These are phyloP conservation scores for Symphodus melops DNA, from an alignment of 2,113 vertebrate species.

Conservation along the genomic window DNA sequence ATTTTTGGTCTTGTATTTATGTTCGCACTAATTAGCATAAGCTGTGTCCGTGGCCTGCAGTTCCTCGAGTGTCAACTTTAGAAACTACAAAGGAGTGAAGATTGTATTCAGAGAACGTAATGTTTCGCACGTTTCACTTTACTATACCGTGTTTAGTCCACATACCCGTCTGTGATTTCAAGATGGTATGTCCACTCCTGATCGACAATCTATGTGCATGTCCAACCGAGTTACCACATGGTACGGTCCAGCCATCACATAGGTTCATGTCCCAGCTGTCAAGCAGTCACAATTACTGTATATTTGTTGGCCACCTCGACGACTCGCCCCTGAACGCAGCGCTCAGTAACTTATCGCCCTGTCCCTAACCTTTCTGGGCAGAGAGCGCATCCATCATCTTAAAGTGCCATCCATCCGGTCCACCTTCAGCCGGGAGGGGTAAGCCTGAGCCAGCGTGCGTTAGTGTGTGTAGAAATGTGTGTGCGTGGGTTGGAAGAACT, in stretches of 20 bases:
- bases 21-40: no score
- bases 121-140: no score
- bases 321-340: conserved; percentile 46
- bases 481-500: conserved; percentile 63
- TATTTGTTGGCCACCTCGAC: conserved; percentile 66
- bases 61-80: no score
- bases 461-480: conserved; percentile 38
- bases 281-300: conserved; percentile 69
- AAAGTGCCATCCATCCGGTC: conserved; percentile 79
- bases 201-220: conserved; percentile 13
- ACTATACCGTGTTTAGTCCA: no score
- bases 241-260: conserved; percentile 20
- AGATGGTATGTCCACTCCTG: neutral
- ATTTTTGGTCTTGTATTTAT: no score
- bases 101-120: no score
- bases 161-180: neutral
- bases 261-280: conserved; percentile 59
- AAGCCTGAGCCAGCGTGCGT: conserved; percentile 69
- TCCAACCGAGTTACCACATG: conserved; percentile 32
- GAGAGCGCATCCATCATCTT: conserved; percentile 78
- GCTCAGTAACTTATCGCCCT: conserved; percentile 76
- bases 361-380: conserved; percentile 78
- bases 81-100: no score
- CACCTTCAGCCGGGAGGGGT: conserved; percentile 59
- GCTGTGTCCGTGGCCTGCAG: no score